Conservation (phyloP, 1,140 invertebrate species). For the Euschistus heros region DNA sequence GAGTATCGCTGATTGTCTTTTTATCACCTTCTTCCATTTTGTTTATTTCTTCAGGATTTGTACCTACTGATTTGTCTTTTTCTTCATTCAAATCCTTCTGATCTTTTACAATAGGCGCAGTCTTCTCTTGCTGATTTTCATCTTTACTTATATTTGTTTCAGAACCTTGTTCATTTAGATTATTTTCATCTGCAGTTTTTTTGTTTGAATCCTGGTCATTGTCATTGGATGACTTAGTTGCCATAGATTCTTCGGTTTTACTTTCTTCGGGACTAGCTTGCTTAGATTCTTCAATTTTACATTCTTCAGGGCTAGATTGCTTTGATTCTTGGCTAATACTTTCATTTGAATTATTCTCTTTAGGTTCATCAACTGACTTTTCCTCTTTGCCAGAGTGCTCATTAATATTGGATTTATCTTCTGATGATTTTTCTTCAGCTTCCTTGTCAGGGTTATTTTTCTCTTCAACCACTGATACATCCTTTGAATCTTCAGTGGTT, state of each 20-base stretch:
- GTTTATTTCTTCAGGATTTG: background rate
- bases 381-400: background rate
- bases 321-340: no score
- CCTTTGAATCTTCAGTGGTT: background rate
- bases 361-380: background rate
- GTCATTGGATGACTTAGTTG: background rate
- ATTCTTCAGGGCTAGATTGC: no score
- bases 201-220: background rate
- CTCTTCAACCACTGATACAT: background rate
- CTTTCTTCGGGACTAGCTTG: background rate
- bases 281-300: background rate
- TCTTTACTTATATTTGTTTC: no score
- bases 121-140: no score
- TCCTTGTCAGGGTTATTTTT: background rate
- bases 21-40: background rate
- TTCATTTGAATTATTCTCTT: background rate
- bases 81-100: background rate
- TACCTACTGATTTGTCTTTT: background rate
- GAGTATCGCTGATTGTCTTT: background rate
- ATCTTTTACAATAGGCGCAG: background rate
- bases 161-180: no score
- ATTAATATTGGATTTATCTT: background rate
- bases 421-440: background rate
- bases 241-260: background rate
- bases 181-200: background rate